phyloP scores from a whole-genome alignment of 2,113 vertebrate genomes.

The Telmatochromis brachygnathus region DNA sequence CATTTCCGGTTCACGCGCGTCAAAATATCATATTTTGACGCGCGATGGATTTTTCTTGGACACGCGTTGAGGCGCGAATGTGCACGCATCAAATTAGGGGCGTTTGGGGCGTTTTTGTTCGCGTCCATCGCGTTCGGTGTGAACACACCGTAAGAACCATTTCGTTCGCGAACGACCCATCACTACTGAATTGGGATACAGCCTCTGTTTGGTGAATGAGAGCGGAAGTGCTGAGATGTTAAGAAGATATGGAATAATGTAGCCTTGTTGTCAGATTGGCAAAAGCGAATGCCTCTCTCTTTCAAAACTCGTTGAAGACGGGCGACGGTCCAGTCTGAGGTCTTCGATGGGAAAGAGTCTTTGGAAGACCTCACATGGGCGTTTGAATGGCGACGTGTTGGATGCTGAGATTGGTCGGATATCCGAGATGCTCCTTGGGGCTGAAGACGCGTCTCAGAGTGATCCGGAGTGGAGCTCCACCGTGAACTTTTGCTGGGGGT shows the following conservation, averaged over 20 bases:
- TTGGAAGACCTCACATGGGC: neutral
- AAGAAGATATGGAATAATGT: neutral
- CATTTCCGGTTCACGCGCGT: no score
- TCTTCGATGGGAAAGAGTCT: neutral
- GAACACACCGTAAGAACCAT: no score
- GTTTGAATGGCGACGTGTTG: neutral
- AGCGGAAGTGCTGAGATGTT: accelerated
- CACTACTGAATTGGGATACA: no score
- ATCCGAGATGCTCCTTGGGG: neutral
- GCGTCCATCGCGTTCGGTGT: no score
- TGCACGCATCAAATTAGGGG: no score
- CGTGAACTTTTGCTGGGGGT: neutral
- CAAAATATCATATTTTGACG: no score
- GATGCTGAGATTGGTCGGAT: neutral
- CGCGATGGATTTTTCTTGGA: no score
- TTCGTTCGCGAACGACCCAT: no score
- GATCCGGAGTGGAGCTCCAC: neutral
- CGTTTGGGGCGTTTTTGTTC: no score
- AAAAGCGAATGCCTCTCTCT: neutral
- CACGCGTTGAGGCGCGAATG: no score
- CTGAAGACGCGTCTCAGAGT: neutral
- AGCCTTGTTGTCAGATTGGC: neutral
- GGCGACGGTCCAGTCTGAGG: neutral
- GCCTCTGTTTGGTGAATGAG: neutral
- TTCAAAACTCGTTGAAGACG: neutral